phyloP scores from a whole-genome alignment of 2,888 invertebrate genomes.

The Hyles lineata region DNA sequence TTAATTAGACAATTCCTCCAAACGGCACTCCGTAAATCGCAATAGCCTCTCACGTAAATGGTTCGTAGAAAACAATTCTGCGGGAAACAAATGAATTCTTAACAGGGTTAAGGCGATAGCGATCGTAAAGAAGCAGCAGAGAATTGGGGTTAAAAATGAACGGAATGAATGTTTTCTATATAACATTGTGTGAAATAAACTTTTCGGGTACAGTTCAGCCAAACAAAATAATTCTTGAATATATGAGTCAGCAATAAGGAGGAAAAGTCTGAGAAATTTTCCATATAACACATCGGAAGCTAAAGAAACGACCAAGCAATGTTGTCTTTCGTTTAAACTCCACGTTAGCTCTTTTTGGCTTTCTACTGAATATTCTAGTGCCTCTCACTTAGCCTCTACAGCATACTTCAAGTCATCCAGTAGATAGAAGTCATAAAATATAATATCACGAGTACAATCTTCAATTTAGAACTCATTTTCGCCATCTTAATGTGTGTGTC shows the following conservation, averaged over 20 bases:
- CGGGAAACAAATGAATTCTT: slow-evolving; percentile 64
- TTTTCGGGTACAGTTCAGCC: neutral
- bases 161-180: neutral
- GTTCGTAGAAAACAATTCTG: slow-evolving; percentile 55
- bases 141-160: slow-evolving; percentile 45
- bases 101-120: slow-evolving; percentile 50
- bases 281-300: too few species aligned
- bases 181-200: neutral
- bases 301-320: too few species aligned
- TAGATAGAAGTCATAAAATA: neutral
- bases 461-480: slow-evolving; percentile 1
- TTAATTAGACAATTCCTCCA: slow-evolving; percentile 77
- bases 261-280: too few species aligned
- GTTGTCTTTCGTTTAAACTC: too few species aligned
- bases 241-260: too few species aligned
- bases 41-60: slow-evolving; percentile 58
- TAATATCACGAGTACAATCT: neutral
- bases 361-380: too few species aligned
- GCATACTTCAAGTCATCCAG: neutral
- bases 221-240: too few species aligned
- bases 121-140: slow-evolving; percentile 45
- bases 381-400: too few species aligned
- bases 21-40: slow-evolving; percentile 70
- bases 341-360: too few species aligned
- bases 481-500: neutral